These are phyloP conservation scores for Notarius lentiginosus DNA, from an alignment of 2,113 vertebrate species.

Conservation along the genomic window DNA sequence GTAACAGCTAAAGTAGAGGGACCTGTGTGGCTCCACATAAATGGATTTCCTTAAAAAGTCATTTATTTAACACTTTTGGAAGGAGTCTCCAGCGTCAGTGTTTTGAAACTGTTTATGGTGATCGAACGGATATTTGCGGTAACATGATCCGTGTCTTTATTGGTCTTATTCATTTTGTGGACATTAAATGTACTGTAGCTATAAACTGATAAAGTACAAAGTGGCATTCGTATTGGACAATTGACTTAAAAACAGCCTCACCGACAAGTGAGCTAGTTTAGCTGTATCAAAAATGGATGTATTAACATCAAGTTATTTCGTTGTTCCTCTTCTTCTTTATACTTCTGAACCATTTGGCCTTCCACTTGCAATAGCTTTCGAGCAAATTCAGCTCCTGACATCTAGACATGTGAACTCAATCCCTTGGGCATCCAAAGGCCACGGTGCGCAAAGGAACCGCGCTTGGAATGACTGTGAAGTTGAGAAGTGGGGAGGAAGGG, in stretches of 20 bases:
- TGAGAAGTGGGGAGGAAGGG: background rate
- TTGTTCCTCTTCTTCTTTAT: background rate
- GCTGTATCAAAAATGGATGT: background rate
- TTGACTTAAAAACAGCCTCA: too few relatives aligned
- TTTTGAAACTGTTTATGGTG: too few relatives aligned
- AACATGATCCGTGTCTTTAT: background rate
- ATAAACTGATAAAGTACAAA: background rate
- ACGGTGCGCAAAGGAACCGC: background rate
- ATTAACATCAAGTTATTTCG: too few relatives aligned
- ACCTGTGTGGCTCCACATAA: too few relatives aligned
- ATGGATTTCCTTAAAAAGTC: too few relatives aligned
- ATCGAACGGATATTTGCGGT: too few relatives aligned
- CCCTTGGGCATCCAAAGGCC: background rate
- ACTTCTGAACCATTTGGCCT: background rate
- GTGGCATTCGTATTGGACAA: too few relatives aligned
- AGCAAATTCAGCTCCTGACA: background rate
- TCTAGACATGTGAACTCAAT: background rate
- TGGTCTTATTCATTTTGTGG: background rate
- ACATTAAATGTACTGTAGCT: background rate
- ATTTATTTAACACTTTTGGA: too few relatives aligned
- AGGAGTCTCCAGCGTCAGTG: too few relatives aligned
- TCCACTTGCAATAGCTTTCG: background rate
- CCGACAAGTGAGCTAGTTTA: too few relatives aligned
- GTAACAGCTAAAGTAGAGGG: too few relatives aligned
- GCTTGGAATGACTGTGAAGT: background rate